Evolutionary conservation across 2,113 vertebrate genomes (phyloP), one percentile per base, ranked within the genome.

Genomic region (Sminthopsis crassicaudata): DNA sequence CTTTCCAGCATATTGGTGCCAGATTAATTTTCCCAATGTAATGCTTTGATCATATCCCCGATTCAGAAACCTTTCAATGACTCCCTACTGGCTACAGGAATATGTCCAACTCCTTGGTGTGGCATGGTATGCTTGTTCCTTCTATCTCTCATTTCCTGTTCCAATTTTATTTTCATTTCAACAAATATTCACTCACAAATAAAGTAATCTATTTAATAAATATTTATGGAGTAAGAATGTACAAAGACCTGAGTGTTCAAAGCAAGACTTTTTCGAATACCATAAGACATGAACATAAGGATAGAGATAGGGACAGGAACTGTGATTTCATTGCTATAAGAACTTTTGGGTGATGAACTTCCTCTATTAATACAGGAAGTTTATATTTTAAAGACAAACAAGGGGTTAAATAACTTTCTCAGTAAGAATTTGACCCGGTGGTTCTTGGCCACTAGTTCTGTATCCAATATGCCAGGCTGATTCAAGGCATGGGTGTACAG

Each of bases 61-160:
- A 84, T 84, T 84, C 25, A 53, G 30, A 14, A 36, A 19, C 0
- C 36, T 42, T 92, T 90, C 36, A 51, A n/a, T 48, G 90, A 46
- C 30, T 94, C n/a, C n/a, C 11, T 51, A 97, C 93, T 94, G 46
- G 91, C 46, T 94, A 84, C 16, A 89, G 57, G 23, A 53, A 90
- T 46, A 84, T 89, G 4, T 3, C 42, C 54, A 92, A 92, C 30
- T 90, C 50, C 60, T 76, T 76, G n/a, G 67, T 23, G n/a, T 84
- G 67, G n/a, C 5, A 19, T 84, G 22, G 19, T 42, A 42, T 23
- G n/a, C n/a, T 42, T 42, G 16, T 19, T 42, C n/a, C 67, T 84
- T 26, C 67, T 42, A 22, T 84, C n/a, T 84, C 67, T n/a, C 67
- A 84, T 19, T 84, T 42, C 30, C 36, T 84, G 42, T 84, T 84